Evolutionary conservation across 2,888 invertebrate species (phyloP).

Genomic region (Metacarcinus magister): DNA sequence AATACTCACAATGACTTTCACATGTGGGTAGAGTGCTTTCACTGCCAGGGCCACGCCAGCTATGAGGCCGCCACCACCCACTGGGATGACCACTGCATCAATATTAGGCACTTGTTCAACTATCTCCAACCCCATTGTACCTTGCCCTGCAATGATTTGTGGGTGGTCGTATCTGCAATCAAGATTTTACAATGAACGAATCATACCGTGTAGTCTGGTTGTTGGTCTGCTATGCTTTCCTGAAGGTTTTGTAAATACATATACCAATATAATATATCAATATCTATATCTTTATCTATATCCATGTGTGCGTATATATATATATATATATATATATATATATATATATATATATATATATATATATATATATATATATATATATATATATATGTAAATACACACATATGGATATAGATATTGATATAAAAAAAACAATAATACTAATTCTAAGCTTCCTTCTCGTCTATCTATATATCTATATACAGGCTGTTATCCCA

Average conservation of each 20-base stretch:
- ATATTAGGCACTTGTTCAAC: conserved; percentile 94
- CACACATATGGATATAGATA: neutral
- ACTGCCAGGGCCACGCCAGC: conserved; percentile 96
- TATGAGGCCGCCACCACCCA: conserved; percentile 96
- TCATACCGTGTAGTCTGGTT: neutral
- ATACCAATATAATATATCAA: neutral
- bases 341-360: conserved; percentile 38
- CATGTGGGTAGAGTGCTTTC: conserved; percentile 92
- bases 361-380: conserved; percentile 42
- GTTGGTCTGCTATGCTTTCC: neutral
- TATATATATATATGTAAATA: conserved; percentile 17
- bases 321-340: conserved; percentile 43
- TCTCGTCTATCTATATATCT: neutral
- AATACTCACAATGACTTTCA: conserved; percentile 92
- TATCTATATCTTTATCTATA: no score
- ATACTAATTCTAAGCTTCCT: conserved; percentile 29
- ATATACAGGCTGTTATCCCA: neutral
- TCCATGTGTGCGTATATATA: conserved; percentile 28
- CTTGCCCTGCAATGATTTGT: conserved; percentile 97
- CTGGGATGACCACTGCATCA: conserved; percentile 95
- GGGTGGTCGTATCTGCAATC: conserved; percentile 94
- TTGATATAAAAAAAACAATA: neutral
- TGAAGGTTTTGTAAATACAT: neutral
- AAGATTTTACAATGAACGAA: neutral
- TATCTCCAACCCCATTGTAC: conserved; percentile 96